A percentile compares a stretch with the other conserved stretches of the same genome.
phyloP scores from a whole-genome alignment of 2,113 vertebrate species.

The Hymenochirus boettgeri region DNA sequence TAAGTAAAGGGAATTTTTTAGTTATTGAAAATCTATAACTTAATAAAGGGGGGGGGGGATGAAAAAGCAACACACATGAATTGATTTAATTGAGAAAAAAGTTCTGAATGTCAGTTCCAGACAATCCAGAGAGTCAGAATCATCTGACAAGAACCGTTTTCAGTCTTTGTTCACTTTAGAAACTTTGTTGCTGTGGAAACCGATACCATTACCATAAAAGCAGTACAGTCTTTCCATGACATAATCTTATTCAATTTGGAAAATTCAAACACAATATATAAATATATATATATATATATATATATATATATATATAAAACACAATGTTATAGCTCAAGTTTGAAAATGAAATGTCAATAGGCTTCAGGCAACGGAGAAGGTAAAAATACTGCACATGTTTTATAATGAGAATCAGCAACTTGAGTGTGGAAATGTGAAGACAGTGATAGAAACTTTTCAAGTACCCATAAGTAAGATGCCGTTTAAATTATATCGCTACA shows the following conservation, averaged over 20 bases:
- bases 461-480: background rate
- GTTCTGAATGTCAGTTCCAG: background rate
- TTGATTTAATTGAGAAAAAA: background rate
- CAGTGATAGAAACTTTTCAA: no score
- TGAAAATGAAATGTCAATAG: conserved; percentile 42
- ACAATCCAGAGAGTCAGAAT: conserved; percentile 14
- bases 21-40: no score
- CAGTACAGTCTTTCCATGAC: conserved; percentile 31
- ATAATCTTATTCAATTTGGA: conserved; percentile 41
- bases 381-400: conserved; percentile 28
- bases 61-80: background rate
- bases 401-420: conserved; percentile 35
- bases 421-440: conserved; percentile 30
- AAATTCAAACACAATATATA: conserved; percentile 20
- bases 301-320: conserved; percentile 35
- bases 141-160: conserved; percentile 16
- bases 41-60: background rate
- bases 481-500: no score
- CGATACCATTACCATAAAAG: conserved; percentile 24
- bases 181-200: conserved; percentile 43
- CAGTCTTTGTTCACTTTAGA: conserved; percentile 29
- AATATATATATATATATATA: conserved; percentile 1
- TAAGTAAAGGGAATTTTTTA: no score
- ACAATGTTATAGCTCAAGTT: conserved; percentile 34
- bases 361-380: conserved; percentile 37